Percentiles rank a stretch among this genome's conserved stretches.
Evolutionary conservation across 2,797 vertebrate species (phyloP).

Genomic region (Epinephelus malabaricus): DNA sequence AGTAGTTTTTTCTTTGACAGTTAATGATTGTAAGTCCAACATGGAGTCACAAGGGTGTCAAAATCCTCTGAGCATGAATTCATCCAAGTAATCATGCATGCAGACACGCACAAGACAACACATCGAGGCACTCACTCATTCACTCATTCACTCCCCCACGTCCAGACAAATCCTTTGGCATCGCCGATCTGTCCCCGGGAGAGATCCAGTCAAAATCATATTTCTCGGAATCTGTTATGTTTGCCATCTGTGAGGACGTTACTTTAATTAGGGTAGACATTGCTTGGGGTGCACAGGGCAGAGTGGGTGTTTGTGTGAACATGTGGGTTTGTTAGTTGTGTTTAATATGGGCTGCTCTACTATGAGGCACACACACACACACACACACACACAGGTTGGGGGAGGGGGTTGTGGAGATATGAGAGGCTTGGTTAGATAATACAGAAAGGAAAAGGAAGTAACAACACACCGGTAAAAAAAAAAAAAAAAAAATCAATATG

Average conservation of each 20-base stretch:
- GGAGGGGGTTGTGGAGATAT: constrained; percentile 40
- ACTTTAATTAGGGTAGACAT: constrained; percentile 74
- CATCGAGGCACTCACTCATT: constrained; percentile 1
- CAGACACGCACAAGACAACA: constrained; percentile 24
- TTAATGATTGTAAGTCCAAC: neutral
- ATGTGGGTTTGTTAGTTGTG: constrained; percentile 41
- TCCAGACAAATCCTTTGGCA: constrained; percentile 44
- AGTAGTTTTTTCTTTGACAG: neutral
- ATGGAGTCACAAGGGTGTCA: neutral
- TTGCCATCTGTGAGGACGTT: constrained; percentile 69
- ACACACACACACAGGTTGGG: constrained; percentile 33
- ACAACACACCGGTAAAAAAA: neutral
- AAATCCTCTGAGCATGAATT: neutral
- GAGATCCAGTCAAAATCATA: constrained; percentile 53
- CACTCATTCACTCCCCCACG: neutral
- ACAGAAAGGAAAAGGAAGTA: constrained; percentile 27
- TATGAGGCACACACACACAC: constrained; percentile 15
- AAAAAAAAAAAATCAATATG: constrained; percentile 51
- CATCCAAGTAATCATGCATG: neutral
- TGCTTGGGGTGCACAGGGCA: constrained; percentile 38
- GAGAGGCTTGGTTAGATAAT: constrained; percentile 29
- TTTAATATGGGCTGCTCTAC: constrained; percentile 28
- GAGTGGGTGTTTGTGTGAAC: constrained; percentile 52
- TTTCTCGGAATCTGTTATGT: constrained; percentile 45
- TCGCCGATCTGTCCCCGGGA: constrained; percentile 24